These are phyloP conservation scores for Muntiacus reevesi DNA, from an alignment of 2,113 vertebrate genomes.

Conservation along the genomic window DNA sequence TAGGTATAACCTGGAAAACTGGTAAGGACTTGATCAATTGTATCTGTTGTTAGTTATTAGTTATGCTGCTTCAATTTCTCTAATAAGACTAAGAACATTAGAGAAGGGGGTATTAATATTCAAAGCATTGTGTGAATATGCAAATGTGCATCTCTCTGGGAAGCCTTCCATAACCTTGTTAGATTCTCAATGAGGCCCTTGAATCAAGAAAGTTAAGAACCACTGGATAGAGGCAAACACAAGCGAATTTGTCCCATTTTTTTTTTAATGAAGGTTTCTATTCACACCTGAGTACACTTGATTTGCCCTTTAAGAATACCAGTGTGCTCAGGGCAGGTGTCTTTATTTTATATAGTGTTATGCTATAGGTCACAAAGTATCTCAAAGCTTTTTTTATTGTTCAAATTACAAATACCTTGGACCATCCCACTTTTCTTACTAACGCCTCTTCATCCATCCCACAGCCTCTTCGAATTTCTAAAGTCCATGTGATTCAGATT, in stretches of 20 bases:
- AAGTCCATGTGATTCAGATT: not conserved
- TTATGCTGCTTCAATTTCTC: conserved; percentile 54
- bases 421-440: not conserved
- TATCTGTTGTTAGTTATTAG: conserved; percentile 60
- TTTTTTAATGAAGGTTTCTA: not conserved
- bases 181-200: conserved; percentile 64
- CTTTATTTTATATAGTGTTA: conserved; percentile 5
- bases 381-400: not conserved
- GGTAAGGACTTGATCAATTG: conserved; percentile 28
- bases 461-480: not conserved
- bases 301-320: not conserved
- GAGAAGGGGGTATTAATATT: conserved; percentile 66
- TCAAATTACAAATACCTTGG: conserved; percentile 9
- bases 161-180: conserved; percentile 63
- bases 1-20: conserved; percentile 11
- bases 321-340: not conserved
- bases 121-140: conserved; percentile 62
- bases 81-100: conserved; percentile 60
- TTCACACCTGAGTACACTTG: not conserved
- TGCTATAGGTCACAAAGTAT: not conserved
- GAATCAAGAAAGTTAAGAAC: conserved; percentile 66
- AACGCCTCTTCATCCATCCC: not conserved
- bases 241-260: conserved; percentile 32
- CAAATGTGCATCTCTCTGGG: conserved; percentile 63
- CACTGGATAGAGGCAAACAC: conserved; percentile 24